phyloP scores from a whole-genome alignment of 1,140 invertebrate genomes.

The Metaphire vulgaris region DNA sequence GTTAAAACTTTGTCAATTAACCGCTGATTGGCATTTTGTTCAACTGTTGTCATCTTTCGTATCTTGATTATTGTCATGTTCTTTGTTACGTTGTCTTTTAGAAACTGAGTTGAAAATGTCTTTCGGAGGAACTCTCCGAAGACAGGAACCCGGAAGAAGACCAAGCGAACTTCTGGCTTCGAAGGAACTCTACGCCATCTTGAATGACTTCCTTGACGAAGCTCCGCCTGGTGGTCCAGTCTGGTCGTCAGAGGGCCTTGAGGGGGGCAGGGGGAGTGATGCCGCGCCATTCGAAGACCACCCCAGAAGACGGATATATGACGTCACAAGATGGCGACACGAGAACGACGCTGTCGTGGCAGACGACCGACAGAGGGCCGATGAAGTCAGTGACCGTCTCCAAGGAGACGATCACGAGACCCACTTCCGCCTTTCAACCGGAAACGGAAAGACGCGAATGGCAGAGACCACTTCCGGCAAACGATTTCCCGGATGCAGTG shows the following conservation, averaged over 20 bases:
- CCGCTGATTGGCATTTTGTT: too few species aligned
- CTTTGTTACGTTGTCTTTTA: too few species aligned
- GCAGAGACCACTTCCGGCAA: not conserved
- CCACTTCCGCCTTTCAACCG: constrained; percentile 1
- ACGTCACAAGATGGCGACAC: constrained; percentile 27
- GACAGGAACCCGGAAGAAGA: too few species aligned
- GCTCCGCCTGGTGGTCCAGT: not conserved
- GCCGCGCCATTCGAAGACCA: not conserved
- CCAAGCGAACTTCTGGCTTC: not conserved
- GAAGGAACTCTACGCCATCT: not conserved
- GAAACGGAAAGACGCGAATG: not conserved
- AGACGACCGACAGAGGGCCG: constrained; percentile 23
- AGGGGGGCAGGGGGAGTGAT: not conserved
- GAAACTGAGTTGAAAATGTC: too few species aligned
- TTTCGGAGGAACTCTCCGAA: too few species aligned
- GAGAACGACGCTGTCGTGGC: constrained; percentile 25
- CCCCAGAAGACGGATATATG: constrained; percentile 12
- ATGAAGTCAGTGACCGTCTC: constrained; percentile 13
- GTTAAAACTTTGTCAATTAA: too few species aligned
- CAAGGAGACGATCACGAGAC: constrained; percentile 16
- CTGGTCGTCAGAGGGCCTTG: not conserved
- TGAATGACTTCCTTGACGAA: not conserved
- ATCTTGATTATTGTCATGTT: too few species aligned
- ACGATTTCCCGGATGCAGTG: not conserved
- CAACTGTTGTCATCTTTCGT: too few species aligned